Evolutionary conservation across 1,140 invertebrate genomes (phyloP), one percentile per base, ranked within the genome.

Genomic region (Conus ventricosus): DNA sequence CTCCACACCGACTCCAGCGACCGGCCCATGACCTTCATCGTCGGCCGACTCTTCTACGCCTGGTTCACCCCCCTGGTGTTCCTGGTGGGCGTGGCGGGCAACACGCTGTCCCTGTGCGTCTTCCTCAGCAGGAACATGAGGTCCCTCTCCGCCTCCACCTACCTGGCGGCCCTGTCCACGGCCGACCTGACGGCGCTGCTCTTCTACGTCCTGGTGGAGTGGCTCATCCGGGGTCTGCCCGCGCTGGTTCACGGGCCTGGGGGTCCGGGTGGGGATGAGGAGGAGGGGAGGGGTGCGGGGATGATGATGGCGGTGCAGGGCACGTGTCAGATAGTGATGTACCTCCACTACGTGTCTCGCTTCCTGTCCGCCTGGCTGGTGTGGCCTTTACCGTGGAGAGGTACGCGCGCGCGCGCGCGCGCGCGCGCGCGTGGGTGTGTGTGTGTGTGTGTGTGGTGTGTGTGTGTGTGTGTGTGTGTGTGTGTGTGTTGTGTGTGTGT

Each of bases 321-420:
- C 17, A 51, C 93, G 0, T 95, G 94, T 88, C 93, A 94, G 78
- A 76, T 91, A 4, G 88, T 91, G 8, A 83, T 93, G n/a, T 94
- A 92, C 86, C 76, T 94, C 0, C 88, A 90, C 57, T 94, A 94
- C 84, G 88, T 92, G 17, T 92, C 90, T 20, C 90, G 94, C 17
- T 94, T 95, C 88, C 60, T 94, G 20, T 94, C 93, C 0, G 92
- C 93, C 10, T 95, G 94, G 94, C 76, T 95, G 55, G 90, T 95
- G 6, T 93, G 0, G 90, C 92, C 57, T 95, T 95, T 80, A 94
- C 94, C 0, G 88, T 92, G 71, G 94, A 95, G 88, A 75, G 94
- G 17, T 95, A 92, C 89, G 92, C 92, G 75, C 91, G 92, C 10
- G 39, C 55, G 15, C 4, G 81, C 10, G 51, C 5, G 78, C 5